phyloP scores from a whole-genome alignment of 2,888 invertebrate genomes.

The Stegophylla sp. region DNA sequence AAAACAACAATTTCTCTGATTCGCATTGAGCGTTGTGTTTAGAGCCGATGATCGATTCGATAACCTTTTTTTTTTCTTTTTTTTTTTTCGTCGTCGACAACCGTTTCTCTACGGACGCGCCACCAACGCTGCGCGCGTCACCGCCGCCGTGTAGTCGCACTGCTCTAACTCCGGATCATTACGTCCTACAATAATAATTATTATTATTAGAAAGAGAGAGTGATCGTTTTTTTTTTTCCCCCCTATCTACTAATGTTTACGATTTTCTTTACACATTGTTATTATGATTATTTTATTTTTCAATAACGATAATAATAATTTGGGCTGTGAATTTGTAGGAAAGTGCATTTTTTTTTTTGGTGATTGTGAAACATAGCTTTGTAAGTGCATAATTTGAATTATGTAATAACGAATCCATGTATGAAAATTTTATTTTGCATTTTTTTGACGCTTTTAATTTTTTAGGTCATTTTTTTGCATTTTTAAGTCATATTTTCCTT shows the following conservation, averaged over 20 bases:
- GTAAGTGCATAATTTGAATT: no score
- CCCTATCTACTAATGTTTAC: slow-evolving; percentile 21
- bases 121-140: slow-evolving; percentile 13
- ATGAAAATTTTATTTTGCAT: no score
- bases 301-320: slow-evolving; percentile 52
- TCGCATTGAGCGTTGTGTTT: slow-evolving; percentile 47
- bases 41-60: slow-evolving; percentile 54
- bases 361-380: no score
- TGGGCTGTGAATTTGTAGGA: no score
- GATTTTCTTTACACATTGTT: slow-evolving; percentile 10
- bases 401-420: no score
- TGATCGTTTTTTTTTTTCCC: slow-evolving; percentile 43
- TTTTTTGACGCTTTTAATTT: no score
- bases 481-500: no score
- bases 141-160: slow-evolving; percentile 30
- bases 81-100: no score
- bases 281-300: slow-evolving; percentile 21
- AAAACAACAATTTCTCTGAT: slow-evolving; percentile 58
- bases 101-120: slow-evolving; percentile 49
- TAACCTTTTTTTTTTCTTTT: slow-evolving; percentile 54
- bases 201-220: slow-evolving; percentile 56
- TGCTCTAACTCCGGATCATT: slow-evolving; percentile 53
- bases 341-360: no score
- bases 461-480: no score
- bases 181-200: slow-evolving; percentile 45